A percentile compares a stretch with the other conserved stretches of the same genome.
These are phyloP conservation scores for Lepetodrilus schrolli DNA, from an alignment of 2,888 invertebrate genomes.

Conservation along the genomic window DNA sequence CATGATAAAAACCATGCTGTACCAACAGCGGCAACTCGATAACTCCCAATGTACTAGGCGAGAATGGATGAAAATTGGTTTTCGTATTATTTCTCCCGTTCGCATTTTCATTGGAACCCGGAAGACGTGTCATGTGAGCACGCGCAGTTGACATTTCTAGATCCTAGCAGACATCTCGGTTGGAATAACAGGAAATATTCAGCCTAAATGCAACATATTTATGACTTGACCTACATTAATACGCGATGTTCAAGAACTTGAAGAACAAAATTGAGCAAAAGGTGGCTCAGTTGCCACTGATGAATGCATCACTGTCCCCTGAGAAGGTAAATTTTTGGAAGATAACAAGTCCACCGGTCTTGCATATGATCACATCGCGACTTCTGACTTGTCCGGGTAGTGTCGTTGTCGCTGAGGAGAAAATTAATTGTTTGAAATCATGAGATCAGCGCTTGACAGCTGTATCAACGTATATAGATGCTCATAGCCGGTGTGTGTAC, in stretches of 20 bases:
- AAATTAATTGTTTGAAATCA: too few relatives aligned
- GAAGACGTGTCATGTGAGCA: conserved; percentile 53
- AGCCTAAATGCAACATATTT: background rate
- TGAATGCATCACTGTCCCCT: conserved; percentile 56
- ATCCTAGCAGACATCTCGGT: background rate
- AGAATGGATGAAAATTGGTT: background rate
- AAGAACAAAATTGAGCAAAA: conserved; percentile 68
- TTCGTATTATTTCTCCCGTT: background rate
- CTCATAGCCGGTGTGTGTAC: too few relatives aligned
- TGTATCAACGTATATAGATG: too few relatives aligned
- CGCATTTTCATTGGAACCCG: conserved; percentile 1
- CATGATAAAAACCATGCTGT: too few relatives aligned
- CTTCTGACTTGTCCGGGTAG: too few relatives aligned
- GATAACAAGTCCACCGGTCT: too few relatives aligned
- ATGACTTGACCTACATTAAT: background rate
- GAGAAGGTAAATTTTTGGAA: conserved; percentile 41
- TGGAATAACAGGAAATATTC: conserved; percentile 27
- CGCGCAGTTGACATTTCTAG: conserved; percentile 40
- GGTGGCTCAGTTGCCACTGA: conserved; percentile 61
- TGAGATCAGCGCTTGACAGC: too few relatives aligned
- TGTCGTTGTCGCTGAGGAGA: too few relatives aligned
- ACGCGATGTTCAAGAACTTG: conserved; percentile 65
- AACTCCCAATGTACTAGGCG: too few relatives aligned
- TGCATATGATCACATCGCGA: too few relatives aligned
- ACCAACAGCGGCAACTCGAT: too few relatives aligned